Conservation (phyloP, 2,888 invertebrate species). For the Germaria angustata region DNA sequence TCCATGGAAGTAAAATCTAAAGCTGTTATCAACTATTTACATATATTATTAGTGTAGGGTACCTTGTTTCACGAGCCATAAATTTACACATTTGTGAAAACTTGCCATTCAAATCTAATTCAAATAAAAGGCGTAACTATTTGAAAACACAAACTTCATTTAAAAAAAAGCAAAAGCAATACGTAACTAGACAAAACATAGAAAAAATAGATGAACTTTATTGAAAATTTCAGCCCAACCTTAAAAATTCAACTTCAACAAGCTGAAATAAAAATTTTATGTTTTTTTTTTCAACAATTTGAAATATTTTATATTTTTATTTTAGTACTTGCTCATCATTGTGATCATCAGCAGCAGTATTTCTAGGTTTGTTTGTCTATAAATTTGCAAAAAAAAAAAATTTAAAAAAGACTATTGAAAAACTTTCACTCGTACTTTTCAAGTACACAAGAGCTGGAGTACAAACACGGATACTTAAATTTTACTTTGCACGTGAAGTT, state of each 20-base stretch:
- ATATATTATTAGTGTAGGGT: too few relatives aligned
- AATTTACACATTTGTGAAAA: neutral
- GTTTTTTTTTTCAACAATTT: neutral
- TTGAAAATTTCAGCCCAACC: slow-evolving; percentile 43
- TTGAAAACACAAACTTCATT: slow-evolving; percentile 5
- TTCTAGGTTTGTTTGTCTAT: neutral
- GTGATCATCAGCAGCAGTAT: neutral
- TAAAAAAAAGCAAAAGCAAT: slow-evolving; percentile 4
- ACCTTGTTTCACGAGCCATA: neutral
- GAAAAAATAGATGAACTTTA: neutral
- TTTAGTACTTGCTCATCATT: slow-evolving; percentile 17
- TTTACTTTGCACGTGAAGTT: slow-evolving; percentile 38
- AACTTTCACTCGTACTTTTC: slow-evolving; percentile 60
- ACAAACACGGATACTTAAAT: neutral
- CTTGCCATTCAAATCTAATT: slow-evolving; percentile 5
- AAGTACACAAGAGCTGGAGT: slow-evolving; percentile 27
- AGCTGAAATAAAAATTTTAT: neutral
- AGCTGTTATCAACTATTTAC: too few relatives aligned
- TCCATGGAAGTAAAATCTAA: neutral
- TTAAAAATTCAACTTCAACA: slow-evolving; percentile 26
- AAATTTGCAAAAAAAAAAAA: slow-evolving; percentile 59
- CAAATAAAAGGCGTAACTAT: slow-evolving; percentile 41
- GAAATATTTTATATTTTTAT: neutral
- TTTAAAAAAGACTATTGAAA: neutral
- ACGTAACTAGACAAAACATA: neutral